Percentiles rank a stretch among this genome's conserved stretches.
phyloP scores from a whole-genome alignment of 2,888 invertebrate genomes.

The Leptarthrus brevirostris region DNA sequence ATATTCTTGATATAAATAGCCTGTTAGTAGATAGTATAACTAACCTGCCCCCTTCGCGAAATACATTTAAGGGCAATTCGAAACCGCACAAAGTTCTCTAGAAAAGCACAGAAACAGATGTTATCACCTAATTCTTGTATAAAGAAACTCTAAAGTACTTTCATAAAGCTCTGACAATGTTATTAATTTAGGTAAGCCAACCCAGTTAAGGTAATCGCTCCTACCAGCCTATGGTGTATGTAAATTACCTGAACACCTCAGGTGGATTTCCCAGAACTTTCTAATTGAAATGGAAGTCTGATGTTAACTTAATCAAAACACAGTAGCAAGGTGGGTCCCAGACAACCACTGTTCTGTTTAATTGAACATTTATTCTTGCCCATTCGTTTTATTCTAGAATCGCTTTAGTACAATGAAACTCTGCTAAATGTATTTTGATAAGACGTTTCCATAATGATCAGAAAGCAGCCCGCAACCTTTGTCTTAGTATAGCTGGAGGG shows the following conservation, averaged over 20 bases:
- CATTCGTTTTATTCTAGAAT: constrained; percentile 31
- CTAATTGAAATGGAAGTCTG: constrained; percentile 54
- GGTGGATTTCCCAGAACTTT: constrained; percentile 52
- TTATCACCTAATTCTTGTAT: constrained; percentile 48
- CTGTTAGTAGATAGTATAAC: constrained; percentile 25
- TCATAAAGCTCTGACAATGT: constrained; percentile 51
- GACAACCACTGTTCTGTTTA: constrained; percentile 32
- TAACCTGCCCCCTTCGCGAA: too few species aligned
- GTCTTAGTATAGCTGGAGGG: not conserved
- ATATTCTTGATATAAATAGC: constrained; percentile 20
- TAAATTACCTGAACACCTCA: constrained; percentile 53
- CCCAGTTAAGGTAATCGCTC: constrained; percentile 49
- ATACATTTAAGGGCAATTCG: constrained; percentile 43
- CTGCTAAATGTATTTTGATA: constrained; percentile 45
- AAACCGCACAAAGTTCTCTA: not conserved
- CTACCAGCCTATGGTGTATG: constrained; percentile 49
- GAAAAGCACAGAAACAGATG: constrained; percentile 39
- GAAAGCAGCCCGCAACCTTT: constrained; percentile 14
- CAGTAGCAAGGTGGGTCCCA: constrained; percentile 31
- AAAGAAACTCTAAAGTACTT: constrained; percentile 38
- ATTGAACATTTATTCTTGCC: constrained; percentile 40
- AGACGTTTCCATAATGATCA: constrained; percentile 42
- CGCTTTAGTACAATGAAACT: not conserved
- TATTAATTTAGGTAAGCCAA: constrained; percentile 53
- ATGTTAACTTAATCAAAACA: constrained; percentile 54